Evolutionary conservation across 2,888 invertebrate species (phyloP).

Genomic region (Rhynchonema sp.): DNA sequence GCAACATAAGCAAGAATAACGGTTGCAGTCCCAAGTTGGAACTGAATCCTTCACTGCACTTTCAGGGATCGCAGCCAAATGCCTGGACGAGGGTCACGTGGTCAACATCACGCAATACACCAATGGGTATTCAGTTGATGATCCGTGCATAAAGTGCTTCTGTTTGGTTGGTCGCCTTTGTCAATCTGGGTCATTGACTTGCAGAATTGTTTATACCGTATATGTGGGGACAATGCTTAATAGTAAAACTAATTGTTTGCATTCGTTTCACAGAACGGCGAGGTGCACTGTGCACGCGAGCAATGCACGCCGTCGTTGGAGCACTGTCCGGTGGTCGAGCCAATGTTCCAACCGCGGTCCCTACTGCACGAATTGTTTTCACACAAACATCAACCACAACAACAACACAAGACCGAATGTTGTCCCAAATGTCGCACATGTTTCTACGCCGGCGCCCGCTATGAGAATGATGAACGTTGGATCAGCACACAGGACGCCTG

Average conservation of each 20-base stretch:
- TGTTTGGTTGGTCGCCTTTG: not conserved
- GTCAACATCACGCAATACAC: not conserved
- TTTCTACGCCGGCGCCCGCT: conserved; percentile 7
- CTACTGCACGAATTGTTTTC: conserved; percentile 7
- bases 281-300: not conserved
- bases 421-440: conserved; percentile 7
- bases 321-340: not conserved
- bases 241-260: too few relatives aligned
- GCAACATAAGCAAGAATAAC: too few relatives aligned
- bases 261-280: not conserved
- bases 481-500: conserved; percentile 8
- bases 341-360: not conserved
- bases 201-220: too few relatives aligned
- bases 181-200: too few relatives aligned
- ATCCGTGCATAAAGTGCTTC: not conserved
- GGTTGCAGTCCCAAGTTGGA: too few relatives aligned
- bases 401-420: conserved; percentile 4
- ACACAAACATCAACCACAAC: conserved; percentile 7
- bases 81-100: not conserved
- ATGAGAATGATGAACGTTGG: conserved; percentile 10
- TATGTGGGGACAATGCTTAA: too few relatives aligned
- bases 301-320: not conserved
- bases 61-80: not conserved
- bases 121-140: not conserved
- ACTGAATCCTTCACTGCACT: too few relatives aligned